Evolutionary conservation across 2,113 vertebrate genomes (phyloP), one percentile per base, ranked within the genome.

Genomic region (Otus sunia): DNA sequence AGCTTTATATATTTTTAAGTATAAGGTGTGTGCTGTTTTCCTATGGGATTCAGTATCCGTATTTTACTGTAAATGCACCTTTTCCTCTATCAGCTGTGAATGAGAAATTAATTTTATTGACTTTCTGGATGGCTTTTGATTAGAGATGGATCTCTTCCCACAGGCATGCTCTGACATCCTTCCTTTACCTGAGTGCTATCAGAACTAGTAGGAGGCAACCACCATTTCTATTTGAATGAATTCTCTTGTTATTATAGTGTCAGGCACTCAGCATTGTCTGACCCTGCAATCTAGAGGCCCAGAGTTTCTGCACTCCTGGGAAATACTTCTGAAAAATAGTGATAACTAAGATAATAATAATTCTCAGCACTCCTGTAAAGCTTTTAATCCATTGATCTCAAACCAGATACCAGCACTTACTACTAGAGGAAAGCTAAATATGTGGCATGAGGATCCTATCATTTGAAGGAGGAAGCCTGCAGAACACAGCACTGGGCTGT

Each of bases 301-400:
- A 58, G 94, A 94, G 63, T 85, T 88, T 69, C 66, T 85, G 64
- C 86, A 73, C 78, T 94, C 66, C 82, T 80, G 63, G 59, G 67
- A 93, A 92, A 92, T 76, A 90, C 77, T 94, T 94, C 83, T 92
- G 84, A 90, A 95, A 94, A 82, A 92, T 34, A 82, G 86, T 56
- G 95, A 97, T 96, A 96, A 95, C 92, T 95, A 92, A 95, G 94
- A 96, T 95, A 82, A 95, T 95, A 96, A 95, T 96, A 92, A 95
- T 92, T 89, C 87, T 95, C 71, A 95, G 81, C 71, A 92, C 91
- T 95, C 55, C 77, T 76, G n/a, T 79, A 95, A 96, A 94, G 96
- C 91, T 97, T 95, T 97, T 95, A 97, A 97, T 96, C 94, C 94
- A 88, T 50, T 73, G 94, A 95, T 97, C 77, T 94, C 86, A 87